These are phyloP conservation scores for Nebria ingens DNA, from an alignment of 1,140 invertebrate genomes.

Conservation along the genomic window DNA sequence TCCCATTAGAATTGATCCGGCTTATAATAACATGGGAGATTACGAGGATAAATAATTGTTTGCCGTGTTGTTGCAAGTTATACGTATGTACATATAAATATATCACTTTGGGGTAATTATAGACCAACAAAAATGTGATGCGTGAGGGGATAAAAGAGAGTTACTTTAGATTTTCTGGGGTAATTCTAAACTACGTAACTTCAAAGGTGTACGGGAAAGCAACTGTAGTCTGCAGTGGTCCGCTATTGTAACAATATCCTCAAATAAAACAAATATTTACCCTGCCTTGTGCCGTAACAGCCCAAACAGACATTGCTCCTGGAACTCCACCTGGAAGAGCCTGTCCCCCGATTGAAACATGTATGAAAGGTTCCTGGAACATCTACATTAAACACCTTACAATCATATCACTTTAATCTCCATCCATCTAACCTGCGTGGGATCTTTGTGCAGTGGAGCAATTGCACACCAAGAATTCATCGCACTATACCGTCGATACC, in stretches of 20 bases:
- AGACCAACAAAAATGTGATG: too few relatives aligned
- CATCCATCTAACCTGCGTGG: slow-evolving; percentile 50
- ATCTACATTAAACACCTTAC: slow-evolving; percentile 12
- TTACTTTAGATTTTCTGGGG: too few relatives aligned
- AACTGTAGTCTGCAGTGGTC: too few relatives aligned
- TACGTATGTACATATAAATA: too few relatives aligned
- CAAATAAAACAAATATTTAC: slow-evolving; percentile 35
- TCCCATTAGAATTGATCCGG: too few relatives aligned
- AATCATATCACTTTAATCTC: background rate
- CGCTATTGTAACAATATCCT: slow-evolving; percentile 11
- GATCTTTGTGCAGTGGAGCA: slow-evolving; percentile 76
- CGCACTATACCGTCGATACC: slow-evolving; percentile 75
- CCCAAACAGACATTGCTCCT: slow-evolving; percentile 75
- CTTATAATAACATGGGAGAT: too few relatives aligned
- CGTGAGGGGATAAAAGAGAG: too few relatives aligned
- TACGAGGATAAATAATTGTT: too few relatives aligned
- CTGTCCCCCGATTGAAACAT: slow-evolving; percentile 75
- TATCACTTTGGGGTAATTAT: too few relatives aligned
- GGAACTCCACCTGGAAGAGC: slow-evolving; percentile 61
- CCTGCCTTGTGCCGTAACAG: slow-evolving; percentile 78
- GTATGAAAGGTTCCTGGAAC: slow-evolving; percentile 63
- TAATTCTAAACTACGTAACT: too few relatives aligned
- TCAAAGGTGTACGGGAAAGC: too few relatives aligned
- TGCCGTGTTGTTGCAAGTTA: too few relatives aligned
- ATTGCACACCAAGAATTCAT: slow-evolving; percentile 87